Evolutionary conservation across 2,888 invertebrate genomes (phyloP), one percentile per base, ranked within the genome.

Genomic region (Theretra japonica): DNA sequence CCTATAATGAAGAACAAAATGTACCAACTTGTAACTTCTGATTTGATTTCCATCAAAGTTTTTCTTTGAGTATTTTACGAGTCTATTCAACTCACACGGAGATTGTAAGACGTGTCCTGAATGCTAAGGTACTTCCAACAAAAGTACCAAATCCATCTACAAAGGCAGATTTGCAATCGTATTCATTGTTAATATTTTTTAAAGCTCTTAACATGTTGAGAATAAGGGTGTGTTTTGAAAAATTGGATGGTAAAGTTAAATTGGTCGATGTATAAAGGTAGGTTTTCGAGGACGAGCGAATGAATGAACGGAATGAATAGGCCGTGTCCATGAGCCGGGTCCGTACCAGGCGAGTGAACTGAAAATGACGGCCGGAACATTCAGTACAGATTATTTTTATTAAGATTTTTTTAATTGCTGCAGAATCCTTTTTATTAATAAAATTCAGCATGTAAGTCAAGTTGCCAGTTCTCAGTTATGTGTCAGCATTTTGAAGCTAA

Each of bases 251-350:
- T 41, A 71, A 72, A 72, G 19, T 28, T 72, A 71, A 62, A 7
- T 4, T 75, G 68, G 76, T 69, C 4, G 48, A 48, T 60, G 71
- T 68, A 75, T 76, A 77, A 74, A 80, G 76, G 76, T 74, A 70
- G 74, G 73, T 79, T 77, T 78, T 75, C 59, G 58, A 68, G 73
- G 72, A 72, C 74, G 73, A 75, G 75, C 76, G 76, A 77, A 76
- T 56, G 76, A 76, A 80, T 76, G 70, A 71, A 70, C 73, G 76
- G 68, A 75, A 74, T 82, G 79, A 81, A 81, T 76, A 76, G 78
- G 68, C 60, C 25, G 73, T 72, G 74, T 75, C 30, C 56, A 65
- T 65, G 62, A 25, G 41, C 33, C n/a, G 60, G n/a, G 33, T 21
- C 33, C n/a, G 33, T 11, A n/a, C 8, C 11, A n/a, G 21, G 15